phyloP scores from a whole-genome alignment of 2,888 invertebrate species.

The Apocheima hispidaria region DNA sequence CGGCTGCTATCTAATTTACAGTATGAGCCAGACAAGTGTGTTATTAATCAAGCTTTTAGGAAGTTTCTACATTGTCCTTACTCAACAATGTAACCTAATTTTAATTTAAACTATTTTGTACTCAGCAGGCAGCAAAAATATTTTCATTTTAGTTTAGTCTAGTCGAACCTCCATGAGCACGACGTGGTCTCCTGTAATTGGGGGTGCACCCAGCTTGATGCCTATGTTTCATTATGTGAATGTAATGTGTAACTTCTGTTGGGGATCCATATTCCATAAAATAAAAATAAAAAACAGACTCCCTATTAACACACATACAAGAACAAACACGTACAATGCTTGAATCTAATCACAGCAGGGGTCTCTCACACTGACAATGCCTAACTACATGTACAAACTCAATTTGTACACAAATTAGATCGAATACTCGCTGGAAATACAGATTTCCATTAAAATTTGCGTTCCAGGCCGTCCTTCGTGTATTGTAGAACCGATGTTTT shows the following conservation, averaged over 20 bases:
- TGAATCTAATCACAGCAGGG: constrained; percentile 8
- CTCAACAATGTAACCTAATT: too few relatives aligned
- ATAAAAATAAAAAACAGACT: not conserved
- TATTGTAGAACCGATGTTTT: constrained; percentile 9
- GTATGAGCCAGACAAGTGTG: not conserved
- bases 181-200: too few relatives aligned
- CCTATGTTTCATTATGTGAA: too few relatives aligned
- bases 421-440: constrained; percentile 17
- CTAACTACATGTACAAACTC: constrained; percentile 12
- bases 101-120: too few relatives aligned
- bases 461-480: not conserved
- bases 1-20: not conserved
- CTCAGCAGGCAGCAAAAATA: too few relatives aligned
- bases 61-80: not conserved
- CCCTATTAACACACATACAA: constrained; percentile 1
- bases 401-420: constrained; percentile 21
- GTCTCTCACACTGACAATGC: not conserved
- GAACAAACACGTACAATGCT: not conserved
- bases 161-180: too few relatives aligned
- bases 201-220: too few relatives aligned
- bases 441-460: constrained; percentile 16
- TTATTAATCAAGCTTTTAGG: not conserved
- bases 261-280: too few relatives aligned
- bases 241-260: too few relatives aligned
- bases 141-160: too few relatives aligned